Conservation (phyloP, 2,888 invertebrate species). For the Lithophane semibrunnea region DNA sequence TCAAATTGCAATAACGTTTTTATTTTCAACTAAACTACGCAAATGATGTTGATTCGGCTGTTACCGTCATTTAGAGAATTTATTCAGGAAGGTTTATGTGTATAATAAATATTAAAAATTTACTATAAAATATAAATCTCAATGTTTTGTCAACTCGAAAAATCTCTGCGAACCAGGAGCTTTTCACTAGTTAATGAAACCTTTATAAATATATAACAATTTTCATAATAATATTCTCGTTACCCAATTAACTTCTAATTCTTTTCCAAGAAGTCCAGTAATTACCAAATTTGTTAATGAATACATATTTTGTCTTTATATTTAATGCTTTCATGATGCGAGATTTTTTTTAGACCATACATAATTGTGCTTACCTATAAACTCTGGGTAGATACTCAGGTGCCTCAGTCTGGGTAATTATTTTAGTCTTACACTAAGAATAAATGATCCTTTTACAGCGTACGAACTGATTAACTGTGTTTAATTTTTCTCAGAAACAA, state of each 20-base stretch:
- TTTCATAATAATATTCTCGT: background rate
- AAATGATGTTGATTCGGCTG: background rate
- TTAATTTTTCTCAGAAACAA: conserved; percentile 10
- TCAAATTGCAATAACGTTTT: no score
- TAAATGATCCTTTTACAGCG: conserved; percentile 22
- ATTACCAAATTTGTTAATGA: background rate
- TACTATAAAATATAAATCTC: background rate
- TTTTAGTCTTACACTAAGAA: conserved; percentile 10
- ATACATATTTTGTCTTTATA: conserved; percentile 12
- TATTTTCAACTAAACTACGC: background rate
- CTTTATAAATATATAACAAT: background rate
- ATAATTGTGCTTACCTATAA: background rate
- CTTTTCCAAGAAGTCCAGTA: background rate
- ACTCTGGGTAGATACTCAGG: background rate
- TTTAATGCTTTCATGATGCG: conserved; percentile 3
- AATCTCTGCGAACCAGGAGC: background rate
- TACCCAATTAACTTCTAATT: background rate
- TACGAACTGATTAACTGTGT: conserved; percentile 4
- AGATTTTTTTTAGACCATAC: background rate
- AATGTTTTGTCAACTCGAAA: background rate
- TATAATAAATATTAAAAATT: no score
- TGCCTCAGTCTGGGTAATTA: background rate
- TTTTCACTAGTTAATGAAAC: background rate
- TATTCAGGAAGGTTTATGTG: background rate
- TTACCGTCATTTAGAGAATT: background rate